Evolutionary conservation across 2,797 vertebrate genomes (phyloP), one percentile per base, ranked within the genome.

Genomic region (Acanthopagrus latus): DNA sequence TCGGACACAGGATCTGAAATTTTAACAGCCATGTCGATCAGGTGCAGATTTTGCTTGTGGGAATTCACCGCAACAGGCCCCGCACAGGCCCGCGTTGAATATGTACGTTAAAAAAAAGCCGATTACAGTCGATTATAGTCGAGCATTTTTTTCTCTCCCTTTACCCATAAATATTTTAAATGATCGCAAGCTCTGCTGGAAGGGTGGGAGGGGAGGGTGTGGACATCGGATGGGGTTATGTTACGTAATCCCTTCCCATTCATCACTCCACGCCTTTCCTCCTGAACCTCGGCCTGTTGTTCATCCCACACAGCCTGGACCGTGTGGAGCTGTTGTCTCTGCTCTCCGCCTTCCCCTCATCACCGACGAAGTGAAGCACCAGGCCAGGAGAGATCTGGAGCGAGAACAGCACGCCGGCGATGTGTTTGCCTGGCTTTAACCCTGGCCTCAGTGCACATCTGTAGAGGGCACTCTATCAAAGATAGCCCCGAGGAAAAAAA

Each of bases 221-320:
- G 90, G 91, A 92, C 85, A 75, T 76, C 71, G 85, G 90, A 89
- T 88, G 91, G 83, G 82, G 80, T 88, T 90, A 71, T 92, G 89
- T 95, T 94, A 93, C 87, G 86, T 94, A 94, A 95, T 78, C 64
- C 54, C 71, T 52, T 72, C 62, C 75, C 88, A 82, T 91, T 89
- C 90, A 92, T 90, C 88, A 58, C 82, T 89, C 69, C 88, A 90
- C 84, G 86, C 83, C 78, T 86, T 73, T 78, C 86, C 83, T 88
- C 71, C 83, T 77, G 75, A 82, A 86, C 83, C 80, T 70, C 77
- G 68, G 89, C 85, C 83, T 86, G 75, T 69, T 33, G 81, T 66
- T 80, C 90, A 83, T 85, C 88, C 79, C 74, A 71, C 87, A 71
- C 72, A 75, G 75, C 74, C 65, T 50, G 70, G 63, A 78, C 67